These are phyloP conservation scores for Paramacrobiotus metropolitanus DNA, from an alignment of 1,140 invertebrate species.

Conservation along the genomic window DNA sequence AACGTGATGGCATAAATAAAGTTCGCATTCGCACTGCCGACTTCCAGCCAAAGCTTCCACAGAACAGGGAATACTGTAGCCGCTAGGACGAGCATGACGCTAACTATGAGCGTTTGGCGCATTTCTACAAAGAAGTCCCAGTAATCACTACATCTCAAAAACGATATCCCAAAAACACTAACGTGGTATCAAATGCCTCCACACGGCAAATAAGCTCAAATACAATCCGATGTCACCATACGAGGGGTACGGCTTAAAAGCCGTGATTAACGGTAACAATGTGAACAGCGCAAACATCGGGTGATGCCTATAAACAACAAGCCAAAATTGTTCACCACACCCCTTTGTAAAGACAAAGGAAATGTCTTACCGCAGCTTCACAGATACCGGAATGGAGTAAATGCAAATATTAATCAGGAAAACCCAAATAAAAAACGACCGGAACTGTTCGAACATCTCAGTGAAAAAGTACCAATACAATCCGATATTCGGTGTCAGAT, in stretches of 20 bases:
- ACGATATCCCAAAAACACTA: too few species aligned
- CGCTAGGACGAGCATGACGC: constrained; percentile 62
- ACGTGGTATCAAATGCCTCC: constrained; percentile 71
- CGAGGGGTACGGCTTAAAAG: constrained; percentile 91
- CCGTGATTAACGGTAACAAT: constrained; percentile 53
- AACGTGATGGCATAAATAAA: constrained; percentile 96
- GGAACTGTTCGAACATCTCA: constrained; percentile 98
- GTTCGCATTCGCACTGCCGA: constrained; percentile 92
- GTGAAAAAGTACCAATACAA: constrained; percentile 99
- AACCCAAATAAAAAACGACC: constrained; percentile 72
- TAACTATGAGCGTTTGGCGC: constrained; percentile 71
- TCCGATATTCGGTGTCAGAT: constrained; percentile 86
- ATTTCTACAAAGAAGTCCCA: constrained; percentile 20
- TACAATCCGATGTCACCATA: constrained; percentile 82
- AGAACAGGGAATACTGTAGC: constrained; percentile 72
- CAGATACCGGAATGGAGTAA: constrained; percentile 63
- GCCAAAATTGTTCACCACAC: constrained; percentile 4
- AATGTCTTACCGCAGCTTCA: constrained; percentile 40
- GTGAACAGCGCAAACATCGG: constrained; percentile 62
- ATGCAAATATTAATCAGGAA: constrained; percentile 89
- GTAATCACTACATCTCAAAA: constrained; percentile 10
- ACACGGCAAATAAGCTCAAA: constrained; percentile 63
- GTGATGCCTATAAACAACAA: constrained; percentile 34
- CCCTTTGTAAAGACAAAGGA: constrained; percentile 5
- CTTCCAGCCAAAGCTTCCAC: constrained; percentile 95